Evolutionary conservation across 2,888 invertebrate species (phyloP).

Genomic region (Napeogenes sylphis): DNA sequence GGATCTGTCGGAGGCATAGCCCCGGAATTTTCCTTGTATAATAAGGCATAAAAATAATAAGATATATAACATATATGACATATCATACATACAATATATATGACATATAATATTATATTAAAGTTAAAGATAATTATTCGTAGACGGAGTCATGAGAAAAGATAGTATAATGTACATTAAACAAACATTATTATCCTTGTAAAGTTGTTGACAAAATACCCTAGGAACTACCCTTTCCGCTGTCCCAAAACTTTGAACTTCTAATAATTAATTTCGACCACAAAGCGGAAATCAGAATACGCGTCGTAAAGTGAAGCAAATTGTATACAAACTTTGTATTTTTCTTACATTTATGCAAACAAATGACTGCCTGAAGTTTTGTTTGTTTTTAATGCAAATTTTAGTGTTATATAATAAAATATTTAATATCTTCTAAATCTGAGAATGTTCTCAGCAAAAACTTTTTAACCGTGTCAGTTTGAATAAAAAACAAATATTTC

Average conservation of each 20-base stretch:
- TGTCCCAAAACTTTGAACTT: conserved; percentile 11
- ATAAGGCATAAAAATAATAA: too few species aligned
- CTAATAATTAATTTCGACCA: conserved; percentile 10
- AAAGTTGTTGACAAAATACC: background rate
- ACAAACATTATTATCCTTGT: background rate
- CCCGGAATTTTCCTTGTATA: too few species aligned
- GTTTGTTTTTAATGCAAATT: too few species aligned
- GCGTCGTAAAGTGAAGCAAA: background rate
- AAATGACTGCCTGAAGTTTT: too few species aligned
- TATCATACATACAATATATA: too few species aligned
- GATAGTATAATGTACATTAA: background rate
- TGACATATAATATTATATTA: background rate
- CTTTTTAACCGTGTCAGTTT: too few species aligned
- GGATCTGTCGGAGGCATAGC: too few species aligned
- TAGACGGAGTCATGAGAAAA: background rate
- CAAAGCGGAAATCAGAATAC: background rate
- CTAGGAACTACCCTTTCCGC: background rate
- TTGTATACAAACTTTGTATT: background rate
- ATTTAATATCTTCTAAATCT: too few species aligned
- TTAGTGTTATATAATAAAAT: too few species aligned
- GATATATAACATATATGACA: too few species aligned
- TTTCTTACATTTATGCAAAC: background rate
- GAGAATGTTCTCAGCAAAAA: too few species aligned
- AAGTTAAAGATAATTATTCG: background rate
- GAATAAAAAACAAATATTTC: too few species aligned